These are phyloP conservation scores for Acanthiza pusilla DNA, from an alignment of 2,797 vertebrate species.

Conservation along the genomic window DNA sequence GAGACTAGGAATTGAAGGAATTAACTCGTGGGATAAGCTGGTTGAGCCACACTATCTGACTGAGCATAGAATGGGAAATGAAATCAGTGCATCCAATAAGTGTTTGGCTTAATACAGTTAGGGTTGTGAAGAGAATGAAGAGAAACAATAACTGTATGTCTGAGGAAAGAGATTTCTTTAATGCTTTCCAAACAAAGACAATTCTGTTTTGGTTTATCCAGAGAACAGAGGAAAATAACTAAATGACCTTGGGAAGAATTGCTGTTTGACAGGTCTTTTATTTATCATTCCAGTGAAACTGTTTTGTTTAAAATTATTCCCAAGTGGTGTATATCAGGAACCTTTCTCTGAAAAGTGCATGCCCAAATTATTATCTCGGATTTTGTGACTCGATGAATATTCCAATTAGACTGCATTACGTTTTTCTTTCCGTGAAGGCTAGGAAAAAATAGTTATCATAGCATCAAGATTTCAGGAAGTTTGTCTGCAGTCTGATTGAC, in stretches of 20 bases:
- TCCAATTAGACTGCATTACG: not conserved
- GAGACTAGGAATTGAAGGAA: not conserved
- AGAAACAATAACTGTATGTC: not conserved
- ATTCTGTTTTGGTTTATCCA: not conserved
- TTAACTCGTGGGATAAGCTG: not conserved
- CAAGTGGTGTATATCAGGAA: not conserved
- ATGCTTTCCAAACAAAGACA: not conserved
- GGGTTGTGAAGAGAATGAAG: not conserved
- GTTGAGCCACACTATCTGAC: not conserved
- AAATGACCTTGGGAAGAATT: not conserved
- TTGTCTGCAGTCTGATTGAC: not conserved
- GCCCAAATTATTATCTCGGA: not conserved
- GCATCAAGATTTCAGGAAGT: not conserved
- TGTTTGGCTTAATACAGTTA: not conserved
- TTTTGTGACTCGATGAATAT: not conserved
- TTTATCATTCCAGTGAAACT: not conserved
- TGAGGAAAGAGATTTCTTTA: not conserved
- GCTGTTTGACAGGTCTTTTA: not conserved
- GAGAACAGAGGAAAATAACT: not conserved
- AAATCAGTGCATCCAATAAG: not conserved
- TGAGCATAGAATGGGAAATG: not conserved
- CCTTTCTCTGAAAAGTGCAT: not conserved
- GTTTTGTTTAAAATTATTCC: not conserved
- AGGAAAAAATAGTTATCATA: not conserved
- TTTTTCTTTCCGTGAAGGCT: not conserved